Evolutionary conservation across 1,140 invertebrate genomes (phyloP), one percentile per base, ranked within the genome.

Genomic region (Leptinotarsa texana): DNA sequence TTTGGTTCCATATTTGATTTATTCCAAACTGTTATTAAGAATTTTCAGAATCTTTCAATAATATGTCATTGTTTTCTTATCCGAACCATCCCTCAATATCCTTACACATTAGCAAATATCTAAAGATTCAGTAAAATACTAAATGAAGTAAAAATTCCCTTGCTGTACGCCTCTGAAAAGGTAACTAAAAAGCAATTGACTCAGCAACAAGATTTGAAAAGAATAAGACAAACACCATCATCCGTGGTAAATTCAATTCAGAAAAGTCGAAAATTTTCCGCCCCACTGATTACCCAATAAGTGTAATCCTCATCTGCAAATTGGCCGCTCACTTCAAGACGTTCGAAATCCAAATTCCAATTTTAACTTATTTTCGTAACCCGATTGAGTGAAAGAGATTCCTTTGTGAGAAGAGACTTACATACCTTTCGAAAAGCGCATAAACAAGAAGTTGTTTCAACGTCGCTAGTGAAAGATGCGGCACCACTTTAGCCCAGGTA

Each of bases 381-480:
- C 51, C 51, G 51, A 57, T 57, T 57, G 51, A 57, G 51, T 57
- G 51, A 57, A 57, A 57, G 51, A 18, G 51, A 57, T 57, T 57
- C 51, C 51, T 57, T 57, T 57, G 51, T 57, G 51, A 13, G 51
- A 57, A 57, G 51, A 57, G 51, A 17, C 17, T 57, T 57, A 57
- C 51, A 57, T 57, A 57, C 51, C 51, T 57, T 57, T 57, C 51
- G 17, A 57, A 57, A 57, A 57, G 51, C 17, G n/a, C 51, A 57
- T 57, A 57, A 57, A 57, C 51, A 17, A 57, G 51, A 57, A 57
- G 51, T 57, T 57, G 51, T 57, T 57, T 57, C 51, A 57, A n/a
- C 51, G 51, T 57, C 51, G 15, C 51, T 57, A 17, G 51, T 17
- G 51, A 57, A 57, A 18, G 51, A 17, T 18, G 51, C 51, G 51